Evolutionary conservation across 2,113 vertebrate species (phyloP).

Genomic region (Aramus guarauna): DNA sequence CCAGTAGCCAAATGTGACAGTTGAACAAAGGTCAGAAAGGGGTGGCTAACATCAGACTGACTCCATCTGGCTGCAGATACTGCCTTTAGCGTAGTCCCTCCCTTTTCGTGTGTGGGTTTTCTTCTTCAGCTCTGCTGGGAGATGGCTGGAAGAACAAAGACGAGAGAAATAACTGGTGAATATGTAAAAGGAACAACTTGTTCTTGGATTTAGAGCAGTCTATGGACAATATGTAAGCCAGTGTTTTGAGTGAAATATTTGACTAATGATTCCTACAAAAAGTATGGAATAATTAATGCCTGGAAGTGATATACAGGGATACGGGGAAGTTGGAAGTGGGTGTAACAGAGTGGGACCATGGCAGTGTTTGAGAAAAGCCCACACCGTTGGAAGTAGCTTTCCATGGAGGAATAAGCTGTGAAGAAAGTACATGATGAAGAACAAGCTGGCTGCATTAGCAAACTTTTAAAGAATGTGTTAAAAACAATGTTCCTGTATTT

Average conservation of each 20-base stretch:
- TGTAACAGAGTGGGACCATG: not conserved
- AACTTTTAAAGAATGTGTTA: not conserved
- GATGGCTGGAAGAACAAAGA: constrained; percentile 37
- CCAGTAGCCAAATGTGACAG: constrained; percentile 1
- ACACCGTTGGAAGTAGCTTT: not conserved
- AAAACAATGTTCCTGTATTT: not conserved
- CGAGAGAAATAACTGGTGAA: not conserved
- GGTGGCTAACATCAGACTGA: not conserved
- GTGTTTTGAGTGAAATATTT: not conserved
- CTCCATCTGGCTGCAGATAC: constrained; percentile 29
- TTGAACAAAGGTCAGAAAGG: constrained; percentile 7
- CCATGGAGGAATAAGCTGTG: not conserved
- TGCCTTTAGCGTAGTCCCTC: not conserved
- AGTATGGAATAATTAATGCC: not conserved
- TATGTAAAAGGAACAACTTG: constrained; percentile 30
- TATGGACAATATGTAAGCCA: not conserved
- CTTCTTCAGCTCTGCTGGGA: constrained; percentile 22
- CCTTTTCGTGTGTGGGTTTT: not conserved
- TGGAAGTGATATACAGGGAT: not conserved
- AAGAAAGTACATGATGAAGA: not conserved
- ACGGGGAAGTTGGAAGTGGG: not conserved
- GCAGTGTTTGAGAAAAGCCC: not conserved
- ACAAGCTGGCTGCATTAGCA: not conserved
- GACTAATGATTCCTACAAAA: not conserved
- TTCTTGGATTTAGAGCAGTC: constrained; percentile 44